phyloP scores from a whole-genome alignment of 2,797 vertebrate genomes.

The Acanthis flammea region DNA sequence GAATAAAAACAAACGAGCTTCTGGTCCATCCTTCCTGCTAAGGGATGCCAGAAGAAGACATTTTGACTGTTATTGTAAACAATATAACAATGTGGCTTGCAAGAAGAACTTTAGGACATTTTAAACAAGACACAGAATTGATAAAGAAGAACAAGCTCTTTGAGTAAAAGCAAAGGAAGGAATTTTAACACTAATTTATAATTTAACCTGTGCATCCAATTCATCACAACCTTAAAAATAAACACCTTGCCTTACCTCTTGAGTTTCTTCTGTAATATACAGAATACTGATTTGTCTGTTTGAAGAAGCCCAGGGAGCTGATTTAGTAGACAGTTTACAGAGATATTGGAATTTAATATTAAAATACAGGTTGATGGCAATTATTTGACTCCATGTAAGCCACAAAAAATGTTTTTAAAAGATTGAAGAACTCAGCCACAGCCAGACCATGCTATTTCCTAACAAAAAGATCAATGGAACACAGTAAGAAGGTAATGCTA shows the following conservation, averaged over 20 bases:
- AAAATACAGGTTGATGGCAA: not conserved
- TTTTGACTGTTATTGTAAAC: not conserved
- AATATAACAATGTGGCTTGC: not conserved
- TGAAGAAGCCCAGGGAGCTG: not conserved
- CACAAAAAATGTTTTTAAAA: not conserved
- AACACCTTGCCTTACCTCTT: not conserved
- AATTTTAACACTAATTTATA: not conserved
- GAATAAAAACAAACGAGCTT: not conserved
- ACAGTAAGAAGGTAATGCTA: not conserved
- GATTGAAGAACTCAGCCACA: not conserved
- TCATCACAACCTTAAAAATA: not conserved
- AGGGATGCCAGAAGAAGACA: not conserved
- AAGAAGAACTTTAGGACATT: not conserved
- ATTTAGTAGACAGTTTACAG: not conserved
- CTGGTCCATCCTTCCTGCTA: not conserved
- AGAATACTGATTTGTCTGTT: not conserved
- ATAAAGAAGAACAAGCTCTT: not conserved
- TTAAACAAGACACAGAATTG: not conserved
- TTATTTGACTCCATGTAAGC: not conserved
- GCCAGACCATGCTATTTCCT: not conserved
- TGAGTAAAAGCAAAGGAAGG: not conserved
- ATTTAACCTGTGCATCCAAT: not conserved
- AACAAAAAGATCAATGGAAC: not conserved
- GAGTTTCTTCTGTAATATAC: not conserved
- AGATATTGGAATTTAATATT: not conserved